Evolutionary conservation across 2,888 invertebrate genomes (phyloP), one percentile per base, ranked within the genome.

Genomic region (Pseudococcus longispinus): DNA sequence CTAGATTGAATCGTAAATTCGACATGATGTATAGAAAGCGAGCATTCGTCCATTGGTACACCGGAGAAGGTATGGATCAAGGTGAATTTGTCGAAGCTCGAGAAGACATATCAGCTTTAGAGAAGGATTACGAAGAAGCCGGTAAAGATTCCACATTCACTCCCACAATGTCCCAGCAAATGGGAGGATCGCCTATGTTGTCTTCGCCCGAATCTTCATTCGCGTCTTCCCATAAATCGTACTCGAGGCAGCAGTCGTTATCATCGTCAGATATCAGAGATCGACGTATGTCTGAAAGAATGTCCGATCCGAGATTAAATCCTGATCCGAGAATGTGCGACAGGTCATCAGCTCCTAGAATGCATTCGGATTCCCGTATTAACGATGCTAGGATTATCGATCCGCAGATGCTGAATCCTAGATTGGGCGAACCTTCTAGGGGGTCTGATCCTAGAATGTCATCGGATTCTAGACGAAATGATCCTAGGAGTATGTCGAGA

Each of bases 61-160:
- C 86, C n/a, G 80, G 80, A 13, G 86, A 86, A 80, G 86, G 86
- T 8, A 86, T 86, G 86, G 86, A 86, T 77, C 86, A 86, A 51
- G 77, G 77, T 20, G 86, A 86, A 51, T 86, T 86, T 26, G 55
- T 44, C 26, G 86, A 86, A 77, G 86, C 86, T 5, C 74, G 86
- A 37, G 86, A 86, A 51, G 86, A 86, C 37, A 86, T 86, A 0
- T 86, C 86, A 8, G 77, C 86, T 20, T 77, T 86, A 15, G 86
- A 86, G 29, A 86, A 86, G 80, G 86, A 86, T 20, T 86, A 86
- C 86, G 86, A 77, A 77, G 86, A 86, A 80, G 86, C 86, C 20
- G 86, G 86, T 20, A 86, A 86, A 51, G 86, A 86, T 51, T 86
- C 80, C 0, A 80, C 77, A 6, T 80, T 80, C 13, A 80, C 77